Base-by-base conservation (phyloP, 2,888 invertebrate species). In the Caenorhabditis wallacei region DNA sequence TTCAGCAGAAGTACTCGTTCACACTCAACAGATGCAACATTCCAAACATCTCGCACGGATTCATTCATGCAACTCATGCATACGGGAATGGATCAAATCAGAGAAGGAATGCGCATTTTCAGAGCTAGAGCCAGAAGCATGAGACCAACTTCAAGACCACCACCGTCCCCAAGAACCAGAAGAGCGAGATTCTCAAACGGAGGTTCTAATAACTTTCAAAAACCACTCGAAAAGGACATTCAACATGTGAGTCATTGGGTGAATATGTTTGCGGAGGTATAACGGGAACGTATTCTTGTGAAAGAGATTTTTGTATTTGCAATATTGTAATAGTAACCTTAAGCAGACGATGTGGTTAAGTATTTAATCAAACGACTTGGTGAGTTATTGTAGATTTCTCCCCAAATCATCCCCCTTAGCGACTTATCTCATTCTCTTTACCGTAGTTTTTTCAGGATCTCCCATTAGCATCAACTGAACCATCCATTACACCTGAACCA, bases 1-100 rank as follows among this genome's bases (percentile, higher is more conserved):
- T 61, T 63, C 26, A 70, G 69, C 46, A 70, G 82, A 53, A 85
- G 66, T 26, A 63, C 80, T 0, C 69, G 88, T 22, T 87, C 87
- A 5, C 86, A 86, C 48, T 88, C 88, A 5, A 85, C 88, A 0
- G 88, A 88, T 35, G 85, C 86, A 0, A 66, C 85, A 18, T 79
- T 86, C 46, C 86, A 87, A 30, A 74, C 70, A 10, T 84, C 85
- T 2, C 71, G 87, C 26, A 82, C 87, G 3, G 87, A 87, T 30
- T 88, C 88, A 1, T 85, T 89, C 18, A 81, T 88, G 18, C 87
- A 87, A 8, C 78, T 87, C 35, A 85, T 89, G 78, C 81, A 86
- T n/a, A 84, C 85, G 46, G 87, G 88, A 54, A 86, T 86, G 80
- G 89, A 88, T 56, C 87, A 88, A 46, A 72, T 89, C 18, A 75